Conservation (phyloP, 2,888 invertebrate species). For the Drosophila bunnanda region DNA sequence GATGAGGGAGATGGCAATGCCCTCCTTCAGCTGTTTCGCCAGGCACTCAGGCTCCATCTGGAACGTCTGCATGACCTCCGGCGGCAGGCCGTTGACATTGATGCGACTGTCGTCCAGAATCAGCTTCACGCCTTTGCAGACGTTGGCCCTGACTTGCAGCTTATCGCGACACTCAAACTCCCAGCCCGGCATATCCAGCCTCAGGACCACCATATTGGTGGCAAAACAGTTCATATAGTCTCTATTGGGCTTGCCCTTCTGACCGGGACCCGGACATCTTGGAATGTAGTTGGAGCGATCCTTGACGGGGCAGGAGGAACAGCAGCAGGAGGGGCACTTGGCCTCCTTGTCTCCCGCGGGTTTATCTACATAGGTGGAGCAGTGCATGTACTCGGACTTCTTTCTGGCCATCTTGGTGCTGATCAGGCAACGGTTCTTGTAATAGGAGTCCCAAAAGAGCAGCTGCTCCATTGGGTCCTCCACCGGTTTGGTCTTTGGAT, state of each 20-base stretch:
- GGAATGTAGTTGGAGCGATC: not conserved
- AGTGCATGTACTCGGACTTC: constrained; percentile 53
- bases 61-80: constrained; percentile 46
- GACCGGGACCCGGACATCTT: constrained; percentile 33
- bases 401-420: constrained; percentile 43
- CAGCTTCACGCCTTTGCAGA: constrained; percentile 56
- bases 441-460: constrained; percentile 13
- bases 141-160: constrained; percentile 37
- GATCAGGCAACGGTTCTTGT: constrained; percentile 45
- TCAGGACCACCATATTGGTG: constrained; percentile 57
- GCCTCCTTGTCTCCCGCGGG: not conserved
- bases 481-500: constrained; percentile 16
- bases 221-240: constrained; percentile 38
- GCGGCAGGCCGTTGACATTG: constrained; percentile 57
- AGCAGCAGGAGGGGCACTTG: constrained; percentile 38
- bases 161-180: constrained; percentile 51
- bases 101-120: constrained; percentile 50
- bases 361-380: constrained; percentile 34
- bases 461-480: constrained; percentile 8
- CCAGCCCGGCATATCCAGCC: constrained; percentile 60
- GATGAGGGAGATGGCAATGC: constrained; percentile 47
- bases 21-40: constrained; percentile 54
- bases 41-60: constrained; percentile 55
- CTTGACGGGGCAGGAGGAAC: constrained; percentile 52
- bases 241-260: constrained; percentile 43